Evolutionary conservation across 2,888 invertebrate species (phyloP).

Genomic region (Epirrhoe tristata): DNA sequence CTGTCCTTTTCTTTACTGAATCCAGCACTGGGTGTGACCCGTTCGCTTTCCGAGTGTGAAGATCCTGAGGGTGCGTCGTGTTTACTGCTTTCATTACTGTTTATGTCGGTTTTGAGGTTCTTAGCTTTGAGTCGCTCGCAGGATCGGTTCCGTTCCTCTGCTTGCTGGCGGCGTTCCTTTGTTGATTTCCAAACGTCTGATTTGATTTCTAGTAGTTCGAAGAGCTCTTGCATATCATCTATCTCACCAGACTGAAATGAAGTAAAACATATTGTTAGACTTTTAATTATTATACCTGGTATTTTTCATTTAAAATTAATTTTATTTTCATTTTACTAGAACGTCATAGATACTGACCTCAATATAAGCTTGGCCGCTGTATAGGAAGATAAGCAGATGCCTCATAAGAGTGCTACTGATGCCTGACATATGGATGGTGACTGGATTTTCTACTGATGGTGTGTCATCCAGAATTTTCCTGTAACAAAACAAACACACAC

Average conservation of each 20-base stretch:
- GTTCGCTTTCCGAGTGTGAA: constrained; percentile 81
- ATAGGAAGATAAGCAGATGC: constrained; percentile 93
- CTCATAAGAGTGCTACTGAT: constrained; percentile 92
- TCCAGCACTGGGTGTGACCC: constrained; percentile 77
- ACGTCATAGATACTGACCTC: constrained; percentile 82
- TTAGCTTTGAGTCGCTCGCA: constrained; percentile 80
- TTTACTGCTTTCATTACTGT: constrained; percentile 83
- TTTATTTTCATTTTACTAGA: background rate
- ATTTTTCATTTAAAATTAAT: too few species aligned
- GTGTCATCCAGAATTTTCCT: constrained; percentile 90
- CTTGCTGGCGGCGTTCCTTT: constrained; percentile 81
- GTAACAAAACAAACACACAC: constrained; percentile 50
- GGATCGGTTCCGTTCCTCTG: constrained; percentile 80
- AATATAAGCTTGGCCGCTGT: constrained; percentile 93
- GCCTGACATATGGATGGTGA: constrained; percentile 94
- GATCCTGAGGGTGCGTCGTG: constrained; percentile 81
- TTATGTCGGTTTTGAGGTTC: constrained; percentile 79
- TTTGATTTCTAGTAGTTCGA: constrained; percentile 93
- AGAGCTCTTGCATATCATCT: constrained; percentile 92
- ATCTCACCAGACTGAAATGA: constrained; percentile 90
- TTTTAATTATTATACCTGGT: too few species aligned
- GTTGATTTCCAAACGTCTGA: constrained; percentile 90
- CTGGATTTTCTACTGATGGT: constrained; percentile 88
- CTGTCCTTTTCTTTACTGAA: constrained; percentile 80
- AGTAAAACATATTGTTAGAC: constrained; percentile 20